Percentiles rank a stretch among this genome's conserved stretches.
phyloP scores from a whole-genome alignment of 1,140 invertebrate species.

The Drosophila obscura region DNA sequence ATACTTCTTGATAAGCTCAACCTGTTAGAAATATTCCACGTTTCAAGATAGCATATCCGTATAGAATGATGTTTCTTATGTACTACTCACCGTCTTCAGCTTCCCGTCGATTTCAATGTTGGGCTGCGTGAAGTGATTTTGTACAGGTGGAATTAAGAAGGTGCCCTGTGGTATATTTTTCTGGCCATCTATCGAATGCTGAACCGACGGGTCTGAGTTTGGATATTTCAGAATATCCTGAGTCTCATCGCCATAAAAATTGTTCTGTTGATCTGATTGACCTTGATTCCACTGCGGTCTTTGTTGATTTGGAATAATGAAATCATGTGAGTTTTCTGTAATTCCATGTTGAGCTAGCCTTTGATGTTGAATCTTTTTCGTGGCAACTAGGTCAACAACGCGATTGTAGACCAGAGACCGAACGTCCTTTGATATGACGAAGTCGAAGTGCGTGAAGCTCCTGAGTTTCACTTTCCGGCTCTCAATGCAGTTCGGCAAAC shows the following conservation, averaged over 20 bases:
- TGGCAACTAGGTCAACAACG: background rate
- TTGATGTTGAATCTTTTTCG: too few species aligned
- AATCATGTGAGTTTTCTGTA: background rate
- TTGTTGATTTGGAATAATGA: too few species aligned
- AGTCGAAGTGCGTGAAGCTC: slow-evolving; percentile 50
- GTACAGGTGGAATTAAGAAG: too few species aligned
- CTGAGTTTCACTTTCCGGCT: background rate
- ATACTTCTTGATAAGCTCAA: slow-evolving; percentile 83
- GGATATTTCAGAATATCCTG: too few species aligned
- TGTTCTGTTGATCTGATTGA: too few species aligned
- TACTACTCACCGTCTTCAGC: slow-evolving; percentile 14
- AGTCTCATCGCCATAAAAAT: too few species aligned
- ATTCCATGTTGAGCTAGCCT: background rate
- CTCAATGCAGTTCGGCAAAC: slow-evolving; percentile 42
- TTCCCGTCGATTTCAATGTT: slow-evolving; percentile 14
- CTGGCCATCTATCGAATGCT: too few species aligned
- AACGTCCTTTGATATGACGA: slow-evolving; percentile 46
- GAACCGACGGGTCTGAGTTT: too few species aligned
- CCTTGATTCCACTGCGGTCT: too few species aligned
- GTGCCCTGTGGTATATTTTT: too few species aligned
- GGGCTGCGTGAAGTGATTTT: background rate
- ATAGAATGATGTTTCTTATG: too few species aligned
- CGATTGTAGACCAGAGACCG: slow-evolving; percentile 25
- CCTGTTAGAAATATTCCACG: slow-evolving; percentile 13
- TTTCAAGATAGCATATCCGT: background rate